These are phyloP conservation scores for Gonocerus acuteangulatus DNA, from an alignment of 2,888 invertebrate species.

Conservation along the genomic window DNA sequence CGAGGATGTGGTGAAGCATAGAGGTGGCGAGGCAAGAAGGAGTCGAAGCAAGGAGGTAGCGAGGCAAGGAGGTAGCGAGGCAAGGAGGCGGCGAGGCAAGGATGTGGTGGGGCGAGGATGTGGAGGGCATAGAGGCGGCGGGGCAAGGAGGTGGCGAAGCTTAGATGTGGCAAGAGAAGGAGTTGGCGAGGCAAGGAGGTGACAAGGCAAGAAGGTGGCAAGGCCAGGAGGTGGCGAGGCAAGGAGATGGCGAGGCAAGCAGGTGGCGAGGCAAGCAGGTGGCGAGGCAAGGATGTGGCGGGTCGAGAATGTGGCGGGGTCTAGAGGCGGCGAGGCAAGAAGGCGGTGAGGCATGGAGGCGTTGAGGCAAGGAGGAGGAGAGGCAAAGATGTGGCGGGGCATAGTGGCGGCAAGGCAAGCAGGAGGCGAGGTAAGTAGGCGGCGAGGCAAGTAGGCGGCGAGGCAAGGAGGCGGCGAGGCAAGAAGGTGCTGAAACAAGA, in stretches of 20 bases:
- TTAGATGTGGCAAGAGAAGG: neutral
- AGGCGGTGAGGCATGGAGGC: neutral
- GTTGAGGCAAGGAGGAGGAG: too few relatives aligned
- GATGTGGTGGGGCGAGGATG: too few relatives aligned
- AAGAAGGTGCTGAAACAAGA: too few relatives aligned
- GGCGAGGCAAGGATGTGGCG: too few relatives aligned
- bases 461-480: neutral
- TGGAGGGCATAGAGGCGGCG: too few relatives aligned
- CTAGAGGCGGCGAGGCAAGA: too few relatives aligned
- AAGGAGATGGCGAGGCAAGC: neutral
- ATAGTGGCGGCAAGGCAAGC: neutral
- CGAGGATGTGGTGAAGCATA: neutral
- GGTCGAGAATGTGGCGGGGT: too few relatives aligned
- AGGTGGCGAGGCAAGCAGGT: neutral
- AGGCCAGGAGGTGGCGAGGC: neutral
- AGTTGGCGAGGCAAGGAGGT: neutral
- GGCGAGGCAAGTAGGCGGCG: neutral
- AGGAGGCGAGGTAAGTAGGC: neutral
- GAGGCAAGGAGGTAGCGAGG: neutral
- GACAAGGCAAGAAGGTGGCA: too few relatives aligned
- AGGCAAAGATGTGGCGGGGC: too few relatives aligned
- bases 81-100: neutral
- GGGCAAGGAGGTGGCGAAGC: too few relatives aligned
- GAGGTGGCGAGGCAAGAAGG: too few relatives aligned
- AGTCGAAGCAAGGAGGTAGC: too few relatives aligned